phyloP scores from a whole-genome alignment of 1,140 invertebrate genomes.

The Ctenoplectra terminalis region DNA sequence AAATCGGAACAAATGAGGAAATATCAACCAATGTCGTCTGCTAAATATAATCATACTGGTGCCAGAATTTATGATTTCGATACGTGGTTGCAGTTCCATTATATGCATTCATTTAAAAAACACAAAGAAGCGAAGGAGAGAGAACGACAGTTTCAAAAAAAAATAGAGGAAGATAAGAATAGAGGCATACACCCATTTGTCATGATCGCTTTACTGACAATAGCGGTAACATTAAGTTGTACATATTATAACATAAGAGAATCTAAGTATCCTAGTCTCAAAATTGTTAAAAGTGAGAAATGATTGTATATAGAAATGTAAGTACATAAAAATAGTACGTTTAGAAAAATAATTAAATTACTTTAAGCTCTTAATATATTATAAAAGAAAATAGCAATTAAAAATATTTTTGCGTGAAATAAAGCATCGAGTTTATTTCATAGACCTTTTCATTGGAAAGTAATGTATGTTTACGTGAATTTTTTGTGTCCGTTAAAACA shows the following conservation, averaged over 20 bases:
- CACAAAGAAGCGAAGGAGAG: neutral
- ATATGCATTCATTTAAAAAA: constrained; percentile 70
- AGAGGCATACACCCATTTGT: no score
- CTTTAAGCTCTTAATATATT: neutral
- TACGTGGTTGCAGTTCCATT: constrained; percentile 85
- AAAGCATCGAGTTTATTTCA: neutral
- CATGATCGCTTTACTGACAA: no score
- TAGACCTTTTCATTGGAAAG: neutral
- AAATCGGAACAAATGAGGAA: constrained; percentile 58
- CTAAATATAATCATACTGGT: constrained; percentile 77
- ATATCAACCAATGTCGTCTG: constrained; percentile 84
- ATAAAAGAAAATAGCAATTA: neutral
- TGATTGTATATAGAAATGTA: no score
- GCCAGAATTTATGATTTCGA: constrained; percentile 88
- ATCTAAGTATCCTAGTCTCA: no score
- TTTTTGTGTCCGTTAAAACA: no score
- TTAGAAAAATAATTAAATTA: neutral
- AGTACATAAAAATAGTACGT: neutral
- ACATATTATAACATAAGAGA: no score
- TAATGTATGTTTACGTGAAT: neutral
- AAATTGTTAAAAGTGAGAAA: no score
- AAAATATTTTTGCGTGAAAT: neutral
- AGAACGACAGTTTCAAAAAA: rapidly evolving
- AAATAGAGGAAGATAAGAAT: no score
- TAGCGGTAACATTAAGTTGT: no score